Conservation (phyloP, 2,797 vertebrate species). For the Darevskia mixta region DNA sequence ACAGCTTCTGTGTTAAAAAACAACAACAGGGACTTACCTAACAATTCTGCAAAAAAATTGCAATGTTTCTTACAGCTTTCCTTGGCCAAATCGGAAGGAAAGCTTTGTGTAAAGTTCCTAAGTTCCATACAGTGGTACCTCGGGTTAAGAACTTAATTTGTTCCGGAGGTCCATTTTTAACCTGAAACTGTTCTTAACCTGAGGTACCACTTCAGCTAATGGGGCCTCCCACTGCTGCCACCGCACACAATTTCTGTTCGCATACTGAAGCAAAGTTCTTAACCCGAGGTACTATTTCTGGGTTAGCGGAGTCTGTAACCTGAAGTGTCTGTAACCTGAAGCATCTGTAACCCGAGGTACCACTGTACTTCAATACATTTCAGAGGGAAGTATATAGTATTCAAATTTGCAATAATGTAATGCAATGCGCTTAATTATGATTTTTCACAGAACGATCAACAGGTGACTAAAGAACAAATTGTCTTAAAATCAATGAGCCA, state of each 20-base stretch:
- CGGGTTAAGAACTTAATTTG: no score
- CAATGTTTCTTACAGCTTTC: slow-evolving; percentile 2
- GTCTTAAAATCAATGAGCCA: slow-evolving; percentile 8
- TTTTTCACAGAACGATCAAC: slow-evolving; percentile 24
- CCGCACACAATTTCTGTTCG: no score
- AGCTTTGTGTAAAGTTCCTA: neutral
- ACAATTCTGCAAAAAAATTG: neutral
- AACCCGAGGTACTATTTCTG: no score
- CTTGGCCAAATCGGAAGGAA: neutral
- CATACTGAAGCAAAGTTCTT: no score
- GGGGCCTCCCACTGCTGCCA: no score
- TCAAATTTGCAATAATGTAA: neutral
- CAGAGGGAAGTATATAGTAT: neutral
- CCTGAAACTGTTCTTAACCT: no score
- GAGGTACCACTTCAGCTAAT: no score
- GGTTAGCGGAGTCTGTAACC: no score
- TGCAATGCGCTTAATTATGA: neutral
- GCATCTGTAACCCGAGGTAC: no score
- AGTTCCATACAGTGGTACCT: neutral
- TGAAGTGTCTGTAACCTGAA: no score
- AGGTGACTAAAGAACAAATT: slow-evolving; percentile 3
- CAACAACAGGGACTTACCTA: neutral
- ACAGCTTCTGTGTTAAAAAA: neutral
- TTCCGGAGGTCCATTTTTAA: no score
- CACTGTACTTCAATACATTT: neutral